Evolutionary conservation across 2,113 vertebrate species (phyloP), one percentile per base, ranked within the genome.

Genomic region (Pachyramphus minor): DNA sequence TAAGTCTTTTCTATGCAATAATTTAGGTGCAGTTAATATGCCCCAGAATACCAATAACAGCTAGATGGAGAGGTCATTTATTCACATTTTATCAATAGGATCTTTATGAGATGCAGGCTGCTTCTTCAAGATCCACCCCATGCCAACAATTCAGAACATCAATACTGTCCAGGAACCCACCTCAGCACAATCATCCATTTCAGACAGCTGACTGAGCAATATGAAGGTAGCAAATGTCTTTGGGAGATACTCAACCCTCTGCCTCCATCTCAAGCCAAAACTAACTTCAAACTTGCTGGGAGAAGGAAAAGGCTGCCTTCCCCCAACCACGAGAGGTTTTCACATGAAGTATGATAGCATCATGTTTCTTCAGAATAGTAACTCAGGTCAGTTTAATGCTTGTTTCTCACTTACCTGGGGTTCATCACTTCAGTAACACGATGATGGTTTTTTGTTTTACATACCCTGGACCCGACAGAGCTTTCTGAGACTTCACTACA

Each of bases 71-170:
- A 94, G 82, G 66, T 94, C 87, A 96, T 95, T 97, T 95, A 94
- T 96, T 87, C 97, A 93, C 88, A 73, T 95, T 96, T 91, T 97
- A 95, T 97, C 96, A 97, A 96, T 97, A 81, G 89, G 74, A 96
- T 90, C 96, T 96, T 97, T 96, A 97, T 96, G 81, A 97, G 91
- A 93, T 84, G 17, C 82, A 95, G 89, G 31, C 68, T 88, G 60
- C 53, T 88, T 89, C 89, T 94, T 93, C 93, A 91, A 87, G 81
- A 95, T 89, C 52, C 82, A 95, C 56, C 37, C 37, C 84, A 79
- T 49, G 95, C 87, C 93, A 95, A 73, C 78, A 91, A 47, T 44
- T 69, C 76, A 63, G 69, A 77, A 31, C 52, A 97, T 90, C 91
- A 89, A 33, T 35, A 84, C n/a, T 14, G 42, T 12, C 30, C 69